phyloP scores from a whole-genome alignment of 2,797 vertebrate species.

The Garrulus glandarius region DNA sequence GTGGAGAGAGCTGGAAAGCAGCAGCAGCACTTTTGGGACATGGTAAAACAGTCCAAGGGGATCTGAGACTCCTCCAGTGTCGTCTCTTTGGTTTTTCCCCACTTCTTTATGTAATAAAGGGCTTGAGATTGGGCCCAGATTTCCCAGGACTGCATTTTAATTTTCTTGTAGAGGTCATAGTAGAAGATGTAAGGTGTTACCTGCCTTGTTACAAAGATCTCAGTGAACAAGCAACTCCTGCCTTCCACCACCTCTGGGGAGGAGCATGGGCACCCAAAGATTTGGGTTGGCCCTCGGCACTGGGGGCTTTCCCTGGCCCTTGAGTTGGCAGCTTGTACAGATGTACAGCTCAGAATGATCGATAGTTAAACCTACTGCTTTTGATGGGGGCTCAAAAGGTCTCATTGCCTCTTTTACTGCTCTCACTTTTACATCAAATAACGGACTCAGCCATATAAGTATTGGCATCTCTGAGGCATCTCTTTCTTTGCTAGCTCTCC shows the following conservation, averaged over 20 bases:
- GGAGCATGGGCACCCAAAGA: neutral
- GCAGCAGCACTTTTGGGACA: neutral
- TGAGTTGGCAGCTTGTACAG: neutral
- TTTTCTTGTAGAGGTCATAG: neutral
- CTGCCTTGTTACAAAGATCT: neutral
- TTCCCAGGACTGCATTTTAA: neutral
- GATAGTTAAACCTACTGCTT: neutral
- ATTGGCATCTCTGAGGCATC: constrained; percentile 3
- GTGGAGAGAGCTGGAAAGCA: neutral
- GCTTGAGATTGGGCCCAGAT: neutral
- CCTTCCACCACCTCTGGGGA: neutral
- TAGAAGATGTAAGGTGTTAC: neutral
- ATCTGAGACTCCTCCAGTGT: neutral
- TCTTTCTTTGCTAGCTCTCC: neutral
- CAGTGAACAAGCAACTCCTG: neutral
- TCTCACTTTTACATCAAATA: constrained; percentile 3
- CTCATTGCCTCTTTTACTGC: neutral
- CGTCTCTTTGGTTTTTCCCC: fast-evolving
- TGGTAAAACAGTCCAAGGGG: neutral
- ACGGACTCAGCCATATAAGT: neutral
- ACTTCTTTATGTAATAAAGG: neutral
- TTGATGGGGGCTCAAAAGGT: neutral
- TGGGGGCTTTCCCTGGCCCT: neutral
- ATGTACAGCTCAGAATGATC: neutral
- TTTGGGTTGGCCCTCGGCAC: neutral